Base-by-base conservation (phyloP, 2,888 invertebrate species). In the Diloba caeruleocephala region DNA sequence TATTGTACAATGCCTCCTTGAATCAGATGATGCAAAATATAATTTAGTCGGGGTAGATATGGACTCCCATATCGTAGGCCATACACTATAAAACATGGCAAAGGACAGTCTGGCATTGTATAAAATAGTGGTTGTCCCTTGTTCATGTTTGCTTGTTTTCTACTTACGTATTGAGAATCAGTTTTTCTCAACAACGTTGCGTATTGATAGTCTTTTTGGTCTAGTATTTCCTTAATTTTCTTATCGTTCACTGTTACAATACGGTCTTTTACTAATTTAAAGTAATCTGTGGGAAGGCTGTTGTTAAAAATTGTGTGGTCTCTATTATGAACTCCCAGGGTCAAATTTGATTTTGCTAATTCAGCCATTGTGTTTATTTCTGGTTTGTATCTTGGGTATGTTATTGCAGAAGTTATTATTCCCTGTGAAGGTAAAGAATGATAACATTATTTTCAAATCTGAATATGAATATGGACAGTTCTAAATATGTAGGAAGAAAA, bases 31-130 rank as follows among this genome's bases (percentile, higher is more conserved):
- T 87, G 79, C 1, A 95, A 74, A 0, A 95, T 81, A 9, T 80
- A 81, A 56, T 94, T 87, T 3, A 95, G 38, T 43, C 86, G 88
- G 6, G 85, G 87, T 37, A 94, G 76, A 71, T 94, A 95, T 0
- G 95, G 95, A 21, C 95, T 95, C 1, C 95, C 95, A 59, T 94
- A 94, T n/a, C 92, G 89, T 7, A 94, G 80, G 0, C 94, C 94
- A 53, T 94, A 95, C 0, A 94, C 94, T 0, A 94, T 90, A 12
- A 90, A 89, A 72, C 94, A 94, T 0, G 95, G 95, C 0, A 95
- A 87, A 9, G 95, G 94, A 64, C 95, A 95, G 19, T 93, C 90
- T 6, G 71, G 62, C 73, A 94, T 90, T 0, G 89, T 81, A 63
- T 94, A 94, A 56, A 86, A 95, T 0, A 94, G 28, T 0, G 93